Base-by-base conservation (phyloP, 2,888 invertebrate species). In the Neuroscelio doddi region DNA sequence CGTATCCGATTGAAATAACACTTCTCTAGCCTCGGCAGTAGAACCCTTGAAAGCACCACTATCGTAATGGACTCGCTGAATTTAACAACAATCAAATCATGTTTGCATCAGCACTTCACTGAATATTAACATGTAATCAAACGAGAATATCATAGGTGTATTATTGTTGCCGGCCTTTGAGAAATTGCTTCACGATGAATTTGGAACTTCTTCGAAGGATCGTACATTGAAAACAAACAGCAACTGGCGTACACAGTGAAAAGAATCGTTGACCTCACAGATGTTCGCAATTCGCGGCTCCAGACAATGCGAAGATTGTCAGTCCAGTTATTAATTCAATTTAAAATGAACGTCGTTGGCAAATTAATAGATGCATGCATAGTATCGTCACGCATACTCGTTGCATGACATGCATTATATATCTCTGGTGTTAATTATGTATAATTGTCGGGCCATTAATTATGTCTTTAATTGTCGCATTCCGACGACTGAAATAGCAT, bases 401-500 rank as follows among this genome's bases (percentile, higher is more conserved):
- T 17, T 4, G 9, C 39, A 17, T 17, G 17, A 15, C 14, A 50
- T 39, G 32, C 39, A 9, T 41, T n/a, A 5, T 30, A 21, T 53
- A 49, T 55, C 45, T 53, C 47, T 26, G 57, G 62, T 66, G 67
- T 73, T 78, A 77, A 78, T 78, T 77, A 75, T 74, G 75, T 76
- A 75, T 74, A 77, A 78, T 78, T 76, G 72, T 64, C 69, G 71
- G 67, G 29, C 64, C 74, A 72, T 77, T 76, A 75, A 75, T 75
- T 68, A 74, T 61, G 61, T 69, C 72, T 72, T 77, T 73, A 73
- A 77, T 76, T 74, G 73, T 69, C 55, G 58, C 64, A 57, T 70
- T 65, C 70, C 52, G 21, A 10, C 42, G 26, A 39, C 39, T 39
- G 39, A 17, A 21, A 17, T n/a, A 17, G 17, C 39, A 3, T 39